Percentiles rank a stretch among this genome's conserved stretches.
Evolutionary conservation across 2,888 invertebrate species (phyloP).

Genomic region (Ormyrus labotus): DNA sequence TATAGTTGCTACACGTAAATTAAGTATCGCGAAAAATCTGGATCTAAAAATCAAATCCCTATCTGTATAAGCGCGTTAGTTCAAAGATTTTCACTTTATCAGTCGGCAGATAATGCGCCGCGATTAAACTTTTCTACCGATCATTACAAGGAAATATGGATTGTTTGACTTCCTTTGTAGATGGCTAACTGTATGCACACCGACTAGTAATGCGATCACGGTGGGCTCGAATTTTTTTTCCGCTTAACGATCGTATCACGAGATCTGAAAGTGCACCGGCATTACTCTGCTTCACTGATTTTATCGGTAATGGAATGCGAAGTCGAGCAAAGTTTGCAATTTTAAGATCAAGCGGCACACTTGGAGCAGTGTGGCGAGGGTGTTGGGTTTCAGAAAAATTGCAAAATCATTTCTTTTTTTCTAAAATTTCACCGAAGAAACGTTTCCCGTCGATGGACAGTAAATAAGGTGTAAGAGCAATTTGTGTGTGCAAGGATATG

Average conservation of each 20-base stretch:
- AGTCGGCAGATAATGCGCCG: neutral
- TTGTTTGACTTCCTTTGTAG: conserved; percentile 43
- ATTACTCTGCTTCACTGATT: conserved; percentile 33
- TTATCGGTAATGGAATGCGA: conserved; percentile 52
- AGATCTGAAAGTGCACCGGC: conserved; percentile 54
- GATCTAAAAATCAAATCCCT: neutral
- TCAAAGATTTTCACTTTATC: conserved; percentile 25
- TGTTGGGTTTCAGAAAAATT: conserved; percentile 11
- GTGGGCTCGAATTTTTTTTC: conserved; percentile 38
- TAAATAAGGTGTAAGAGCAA: no score
- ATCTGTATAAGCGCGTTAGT: neutral
- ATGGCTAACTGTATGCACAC: neutral
- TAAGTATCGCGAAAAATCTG: neutral
- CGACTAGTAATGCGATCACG: conserved; percentile 35
- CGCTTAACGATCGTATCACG: conserved; percentile 47
- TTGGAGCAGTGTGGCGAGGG: neutral
- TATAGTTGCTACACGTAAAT: no score
- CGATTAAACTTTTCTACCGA: conserved; percentile 4
- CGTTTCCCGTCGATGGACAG: no score
- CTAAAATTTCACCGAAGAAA: no score
- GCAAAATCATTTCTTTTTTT: no score
- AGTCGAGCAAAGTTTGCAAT: conserved; percentile 32
- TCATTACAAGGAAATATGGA: conserved; percentile 42
- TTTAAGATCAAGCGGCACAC: conserved; percentile 19
- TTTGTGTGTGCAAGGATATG: no score